These are phyloP conservation scores for Ips nitidus DNA, from an alignment of 1,140 invertebrate genomes.

Conservation along the genomic window DNA sequence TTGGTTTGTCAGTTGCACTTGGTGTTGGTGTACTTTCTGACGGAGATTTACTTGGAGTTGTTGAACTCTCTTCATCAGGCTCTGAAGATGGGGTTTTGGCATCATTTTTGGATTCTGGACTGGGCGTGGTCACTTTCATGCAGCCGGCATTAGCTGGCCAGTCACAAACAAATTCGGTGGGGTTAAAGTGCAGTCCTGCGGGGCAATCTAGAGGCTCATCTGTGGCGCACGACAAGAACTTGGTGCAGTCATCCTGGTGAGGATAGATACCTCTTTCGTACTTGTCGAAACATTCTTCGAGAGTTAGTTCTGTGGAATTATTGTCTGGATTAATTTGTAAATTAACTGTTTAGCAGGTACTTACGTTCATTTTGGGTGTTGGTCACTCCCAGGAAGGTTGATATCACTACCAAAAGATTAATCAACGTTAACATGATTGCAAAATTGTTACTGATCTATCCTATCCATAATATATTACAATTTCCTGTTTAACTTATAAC, in stretches of 20 bases:
- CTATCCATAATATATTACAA: no score
- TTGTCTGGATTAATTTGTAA: no score
- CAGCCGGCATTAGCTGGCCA: slow-evolving; percentile 45
- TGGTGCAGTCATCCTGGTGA: slow-evolving; percentile 33
- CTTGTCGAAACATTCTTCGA: slow-evolving; percentile 33
- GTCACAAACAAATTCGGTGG: slow-evolving; percentile 48
- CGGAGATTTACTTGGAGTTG: neutral
- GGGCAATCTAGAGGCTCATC: slow-evolving; percentile 46
- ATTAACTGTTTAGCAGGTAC: no score
- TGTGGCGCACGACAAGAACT: slow-evolving; percentile 33
- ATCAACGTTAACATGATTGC: no score
- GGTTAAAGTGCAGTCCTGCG: slow-evolving; percentile 50
- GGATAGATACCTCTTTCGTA: slow-evolving; percentile 32
- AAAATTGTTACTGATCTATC: no score
- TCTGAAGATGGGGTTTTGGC: slow-evolving; percentile 1
- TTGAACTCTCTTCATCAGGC: neutral
- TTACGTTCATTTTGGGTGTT: no score
- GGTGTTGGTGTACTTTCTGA: neutral
- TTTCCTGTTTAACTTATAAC: no score
- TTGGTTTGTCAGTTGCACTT: slow-evolving; percentile 1
- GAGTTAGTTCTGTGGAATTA: slow-evolving; percentile 15
- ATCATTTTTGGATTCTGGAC: neutral
- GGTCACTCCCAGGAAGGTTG: no score
- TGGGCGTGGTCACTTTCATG: slow-evolving; percentile 26
- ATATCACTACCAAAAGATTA: no score